A percentile compares a stretch with the other conserved stretches of the same genome.
phyloP scores from a whole-genome alignment of 35 echinoderm and acorn worm genomes.

The Apostichopus japonicus region DNA sequence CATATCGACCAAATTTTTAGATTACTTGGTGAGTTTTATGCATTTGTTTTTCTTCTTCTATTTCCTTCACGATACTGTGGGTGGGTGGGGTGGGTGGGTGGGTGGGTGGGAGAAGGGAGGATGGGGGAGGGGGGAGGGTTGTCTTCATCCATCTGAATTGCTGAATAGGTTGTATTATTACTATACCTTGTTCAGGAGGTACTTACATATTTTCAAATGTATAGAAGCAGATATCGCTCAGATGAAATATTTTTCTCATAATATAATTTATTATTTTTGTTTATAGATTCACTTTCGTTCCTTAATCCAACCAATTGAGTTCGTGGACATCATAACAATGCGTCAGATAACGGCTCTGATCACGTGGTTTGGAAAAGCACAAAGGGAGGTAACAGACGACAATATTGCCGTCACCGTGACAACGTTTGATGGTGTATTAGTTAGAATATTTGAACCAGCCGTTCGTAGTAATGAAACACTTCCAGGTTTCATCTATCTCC shows the following conservation, averaged over 20 bases:
- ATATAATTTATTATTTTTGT: neutral
- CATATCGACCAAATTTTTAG: neutral
- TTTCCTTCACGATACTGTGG: neutral
- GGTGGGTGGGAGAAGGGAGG: too few relatives aligned
- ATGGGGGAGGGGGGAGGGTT: too few relatives aligned
- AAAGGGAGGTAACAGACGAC: neutral
- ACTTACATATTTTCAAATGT: too few relatives aligned
- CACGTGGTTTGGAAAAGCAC: neutral
- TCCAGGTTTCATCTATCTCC: neutral
- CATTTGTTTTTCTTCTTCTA: neutral
- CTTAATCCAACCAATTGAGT: conserved; percentile 1
- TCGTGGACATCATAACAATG: conserved; percentile 9
- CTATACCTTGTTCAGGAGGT: too few relatives aligned
- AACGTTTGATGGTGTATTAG: neutral
- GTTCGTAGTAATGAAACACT: neutral
- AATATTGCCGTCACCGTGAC: neutral
- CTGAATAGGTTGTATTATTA: too few relatives aligned
- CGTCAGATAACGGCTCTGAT: neutral
- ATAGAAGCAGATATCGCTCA: too few relatives aligned
- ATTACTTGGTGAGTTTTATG: neutral
- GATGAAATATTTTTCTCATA: neutral
- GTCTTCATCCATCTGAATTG: too few relatives aligned
- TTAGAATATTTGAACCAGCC: conserved; percentile 26
- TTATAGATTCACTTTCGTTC: neutral
- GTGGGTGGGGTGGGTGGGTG: too few relatives aligned